These are phyloP conservation scores for Neodiprion fabricii DNA, from an alignment of 1,140 invertebrate species.

Conservation along the genomic window DNA sequence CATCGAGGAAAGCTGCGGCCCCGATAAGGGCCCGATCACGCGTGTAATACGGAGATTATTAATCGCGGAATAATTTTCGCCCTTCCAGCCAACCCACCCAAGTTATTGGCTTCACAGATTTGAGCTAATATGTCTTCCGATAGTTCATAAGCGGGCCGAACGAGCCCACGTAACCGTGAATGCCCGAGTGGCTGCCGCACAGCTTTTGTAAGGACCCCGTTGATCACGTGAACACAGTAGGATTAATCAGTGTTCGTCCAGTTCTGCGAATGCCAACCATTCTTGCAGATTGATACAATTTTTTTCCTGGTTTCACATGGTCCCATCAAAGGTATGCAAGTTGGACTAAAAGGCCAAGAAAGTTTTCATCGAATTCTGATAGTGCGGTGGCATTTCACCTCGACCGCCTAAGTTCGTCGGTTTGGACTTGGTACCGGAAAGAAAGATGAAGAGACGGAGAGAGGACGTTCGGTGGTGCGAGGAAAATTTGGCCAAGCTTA, in stretches of 20 bases:
- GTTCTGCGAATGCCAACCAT: no score
- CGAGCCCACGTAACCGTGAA: constrained; percentile 42
- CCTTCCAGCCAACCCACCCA: constrained; percentile 32
- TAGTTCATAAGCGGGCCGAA: constrained; percentile 52
- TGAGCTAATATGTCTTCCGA: constrained; percentile 58
- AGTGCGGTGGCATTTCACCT: no score
- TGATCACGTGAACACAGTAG: no score
- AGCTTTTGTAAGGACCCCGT: no score
- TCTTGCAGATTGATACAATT: no score
- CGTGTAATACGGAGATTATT: constrained; percentile 60
- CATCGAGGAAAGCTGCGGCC: constrained; percentile 32
- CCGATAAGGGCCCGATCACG: constrained; percentile 57
- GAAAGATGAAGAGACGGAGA: constrained; percentile 42
- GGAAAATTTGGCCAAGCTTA: constrained; percentile 16
- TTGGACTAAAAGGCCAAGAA: no score
- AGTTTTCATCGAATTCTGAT: no score
- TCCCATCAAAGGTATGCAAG: no score
- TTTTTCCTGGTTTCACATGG: no score
- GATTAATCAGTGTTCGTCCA: no score
- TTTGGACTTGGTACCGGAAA: constrained; percentile 24
- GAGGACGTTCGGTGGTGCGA: constrained; percentile 35
- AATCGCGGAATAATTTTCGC: constrained; percentile 57
- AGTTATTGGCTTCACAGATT: constrained; percentile 57
- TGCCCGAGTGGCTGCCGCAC: not conserved
- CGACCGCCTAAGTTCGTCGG: no score